These are phyloP conservation scores for Scaptomyza polygonia DNA, from an alignment of 2,888 invertebrate genomes.

Conservation along the genomic window DNA sequence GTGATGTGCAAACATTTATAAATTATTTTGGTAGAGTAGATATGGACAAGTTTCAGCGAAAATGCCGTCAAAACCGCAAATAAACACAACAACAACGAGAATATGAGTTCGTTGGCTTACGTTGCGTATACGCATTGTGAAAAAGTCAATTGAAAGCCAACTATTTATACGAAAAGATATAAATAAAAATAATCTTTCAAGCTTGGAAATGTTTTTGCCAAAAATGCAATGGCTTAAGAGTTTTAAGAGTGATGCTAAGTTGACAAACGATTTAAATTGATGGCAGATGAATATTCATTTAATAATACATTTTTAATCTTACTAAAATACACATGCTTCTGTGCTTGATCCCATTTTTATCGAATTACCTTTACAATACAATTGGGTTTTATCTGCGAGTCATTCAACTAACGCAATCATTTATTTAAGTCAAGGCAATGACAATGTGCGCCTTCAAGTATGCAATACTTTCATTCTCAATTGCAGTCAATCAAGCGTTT, in stretches of 20 bases:
- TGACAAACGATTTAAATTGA: too few species aligned
- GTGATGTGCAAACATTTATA: slow-evolving; percentile 74
- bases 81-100: slow-evolving; percentile 24
- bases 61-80: slow-evolving; percentile 38
- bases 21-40: slow-evolving; percentile 63
- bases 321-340: background rate
- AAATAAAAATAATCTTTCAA: too few species aligned
- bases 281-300: background rate
- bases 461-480: slow-evolving; percentile 34
- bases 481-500: slow-evolving; percentile 46
- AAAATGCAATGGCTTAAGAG: slow-evolving; percentile 6
- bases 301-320: background rate
- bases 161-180: too few species aligned
- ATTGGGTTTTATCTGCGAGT: slow-evolving; percentile 21
- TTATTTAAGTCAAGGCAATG: slow-evolving; percentile 41
- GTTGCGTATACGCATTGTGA: slow-evolving; percentile 41
- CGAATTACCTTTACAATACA: slow-evolving; percentile 10
- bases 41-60: slow-evolving; percentile 51
- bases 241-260: too few species aligned
- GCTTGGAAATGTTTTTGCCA: background rate
- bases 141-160: slow-evolving; percentile 6
- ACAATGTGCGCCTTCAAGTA: slow-evolving; percentile 33
- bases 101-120: slow-evolving; percentile 22
- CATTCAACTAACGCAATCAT: slow-evolving; percentile 39
- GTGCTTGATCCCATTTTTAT: slow-evolving; percentile 6